Percentiles rank a stretch among this genome's conserved stretches.
Evolutionary conservation across 2,797 vertebrate species (phyloP).

Genomic region (Oreochromis mossambicus): DNA sequence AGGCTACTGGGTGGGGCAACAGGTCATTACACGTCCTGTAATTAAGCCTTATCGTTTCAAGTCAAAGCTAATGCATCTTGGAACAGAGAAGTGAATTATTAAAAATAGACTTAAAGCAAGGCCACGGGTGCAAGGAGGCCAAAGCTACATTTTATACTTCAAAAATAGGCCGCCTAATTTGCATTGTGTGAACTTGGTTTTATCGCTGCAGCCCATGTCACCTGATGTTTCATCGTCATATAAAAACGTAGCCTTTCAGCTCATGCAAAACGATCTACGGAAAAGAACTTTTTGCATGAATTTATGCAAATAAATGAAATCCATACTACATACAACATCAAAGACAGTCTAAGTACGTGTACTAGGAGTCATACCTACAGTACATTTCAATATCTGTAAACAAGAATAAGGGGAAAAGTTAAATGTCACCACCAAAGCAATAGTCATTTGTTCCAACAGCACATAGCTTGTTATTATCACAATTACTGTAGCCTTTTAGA

Average conservation of each 20-base stretch:
- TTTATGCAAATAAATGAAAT: background rate
- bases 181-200: background rate
- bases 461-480: background rate
- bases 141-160: background rate
- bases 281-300: constrained; percentile 13
- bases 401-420: constrained; percentile 28
- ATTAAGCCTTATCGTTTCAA: constrained; percentile 43
- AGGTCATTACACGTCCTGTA: constrained; percentile 47
- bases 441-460: background rate
- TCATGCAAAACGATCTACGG: background rate
- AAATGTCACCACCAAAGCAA: background rate
- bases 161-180: background rate
- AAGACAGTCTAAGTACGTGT: background rate
- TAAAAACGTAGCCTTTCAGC: background rate
- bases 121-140: background rate
- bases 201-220: background rate
- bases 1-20: constrained; percentile 63
- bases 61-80: background rate
- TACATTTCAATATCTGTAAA: background rate
- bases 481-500: background rate
- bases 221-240: background rate
- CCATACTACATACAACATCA: background rate
- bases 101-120: constrained; percentile 1
- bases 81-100: constrained; percentile 15
- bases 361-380: background rate